These are phyloP conservation scores for Neodontobutis hainanensis DNA, from an alignment of 2,113 vertebrate genomes.

Conservation along the genomic window DNA sequence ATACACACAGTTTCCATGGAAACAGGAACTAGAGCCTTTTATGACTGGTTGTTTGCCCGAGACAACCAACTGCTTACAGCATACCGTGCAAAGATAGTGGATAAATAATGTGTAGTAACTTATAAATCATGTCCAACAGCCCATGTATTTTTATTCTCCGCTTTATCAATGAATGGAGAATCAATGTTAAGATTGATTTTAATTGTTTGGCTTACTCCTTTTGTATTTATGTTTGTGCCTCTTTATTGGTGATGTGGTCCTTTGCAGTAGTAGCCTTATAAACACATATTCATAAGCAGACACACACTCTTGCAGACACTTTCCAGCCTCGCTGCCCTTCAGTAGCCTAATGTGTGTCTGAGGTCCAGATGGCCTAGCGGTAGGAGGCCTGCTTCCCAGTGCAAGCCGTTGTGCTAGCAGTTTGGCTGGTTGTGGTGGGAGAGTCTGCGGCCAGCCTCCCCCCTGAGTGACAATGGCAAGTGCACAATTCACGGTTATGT, in stretches of 20 bases:
- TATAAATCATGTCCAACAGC: slow-evolving; percentile 5
- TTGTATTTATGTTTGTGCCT: slow-evolving; percentile 25
- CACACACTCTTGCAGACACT: slow-evolving; percentile 49
- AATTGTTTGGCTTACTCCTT: not conserved
- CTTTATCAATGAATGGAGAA: not conserved
- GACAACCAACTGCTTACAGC: slow-evolving; percentile 68
- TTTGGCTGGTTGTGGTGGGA: slow-evolving; percentile 36
- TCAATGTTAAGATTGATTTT: not conserved
- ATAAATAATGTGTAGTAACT: slow-evolving; percentile 55
- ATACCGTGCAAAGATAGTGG: slow-evolving; percentile 53
- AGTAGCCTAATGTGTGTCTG: slow-evolving; percentile 72
- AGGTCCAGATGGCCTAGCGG: slow-evolving; percentile 77
- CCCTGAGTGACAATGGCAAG: slow-evolving; percentile 65
- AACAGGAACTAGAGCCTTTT: slow-evolving; percentile 75
- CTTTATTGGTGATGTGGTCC: slow-evolving; percentile 30
- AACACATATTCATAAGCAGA: slow-evolving; percentile 9
- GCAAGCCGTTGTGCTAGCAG: slow-evolving; percentile 54
- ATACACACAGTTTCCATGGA: slow-evolving; percentile 79
- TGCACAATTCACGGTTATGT: slow-evolving; percentile 44
- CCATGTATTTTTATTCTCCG: not conserved
- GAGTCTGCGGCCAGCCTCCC: slow-evolving; percentile 54
- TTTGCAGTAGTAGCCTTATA: slow-evolving; percentile 33
- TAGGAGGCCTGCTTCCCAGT: slow-evolving; percentile 69
- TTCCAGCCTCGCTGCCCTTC: slow-evolving; percentile 56
- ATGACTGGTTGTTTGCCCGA: slow-evolving; percentile 73